Evolutionary conservation across 1,140 invertebrate genomes (phyloP).

Genomic region (Zaprionus tsacasi): DNA sequence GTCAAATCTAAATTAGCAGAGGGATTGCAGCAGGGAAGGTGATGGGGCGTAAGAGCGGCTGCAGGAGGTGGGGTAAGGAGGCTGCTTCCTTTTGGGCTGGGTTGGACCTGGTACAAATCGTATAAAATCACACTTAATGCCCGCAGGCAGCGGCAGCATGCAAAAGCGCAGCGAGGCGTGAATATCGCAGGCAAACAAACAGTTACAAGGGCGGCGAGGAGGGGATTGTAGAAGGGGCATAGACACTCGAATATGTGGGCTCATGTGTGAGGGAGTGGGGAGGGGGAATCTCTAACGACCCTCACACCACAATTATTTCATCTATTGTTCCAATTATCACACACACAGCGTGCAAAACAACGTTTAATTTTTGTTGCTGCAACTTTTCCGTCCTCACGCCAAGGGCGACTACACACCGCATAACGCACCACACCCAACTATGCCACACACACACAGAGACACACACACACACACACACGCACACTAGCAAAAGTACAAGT

Average conservation of each 20-base stretch:
- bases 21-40: slow-evolving; percentile 8
- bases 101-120: slow-evolving; percentile 66
- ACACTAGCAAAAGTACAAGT: slow-evolving; percentile 56
- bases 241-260: slow-evolving; percentile 12
- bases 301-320: slow-evolving; percentile 41
- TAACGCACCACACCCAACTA: background rate
- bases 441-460: background rate
- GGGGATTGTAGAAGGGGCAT: background rate
- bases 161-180: slow-evolving; percentile 74
- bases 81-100: slow-evolving; percentile 50
- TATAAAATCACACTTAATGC: slow-evolving; percentile 82
- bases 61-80: background rate
- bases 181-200: slow-evolving; percentile 76
- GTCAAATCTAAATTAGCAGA: slow-evolving; percentile 80
- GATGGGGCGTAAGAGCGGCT: background rate
- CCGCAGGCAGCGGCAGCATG: slow-evolving; percentile 73
- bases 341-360: slow-evolving; percentile 62
- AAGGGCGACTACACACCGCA: background rate
- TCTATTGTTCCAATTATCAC: slow-evolving; percentile 80
- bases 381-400: slow-evolving; percentile 54
- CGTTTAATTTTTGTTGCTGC: slow-evolving; percentile 77
- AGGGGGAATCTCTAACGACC: slow-evolving; percentile 67
- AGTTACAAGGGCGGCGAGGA: slow-evolving; percentile 40
- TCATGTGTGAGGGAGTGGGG: slow-evolving; percentile 41
- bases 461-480: slow-evolving; percentile 6